These are phyloP conservation scores for Poecile atricapillus DNA, from an alignment of 2,113 vertebrate genomes.

Conservation along the genomic window DNA sequence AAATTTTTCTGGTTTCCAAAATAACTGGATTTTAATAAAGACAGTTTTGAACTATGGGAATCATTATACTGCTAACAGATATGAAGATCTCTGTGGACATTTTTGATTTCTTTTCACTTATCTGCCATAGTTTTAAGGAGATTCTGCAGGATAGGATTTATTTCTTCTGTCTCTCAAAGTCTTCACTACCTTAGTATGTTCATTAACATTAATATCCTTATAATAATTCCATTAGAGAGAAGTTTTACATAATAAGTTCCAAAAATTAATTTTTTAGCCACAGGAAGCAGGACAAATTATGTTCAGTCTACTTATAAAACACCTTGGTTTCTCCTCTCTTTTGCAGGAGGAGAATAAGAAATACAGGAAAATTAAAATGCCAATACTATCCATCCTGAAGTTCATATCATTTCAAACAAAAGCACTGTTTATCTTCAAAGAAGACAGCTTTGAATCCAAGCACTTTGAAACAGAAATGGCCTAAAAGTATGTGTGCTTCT, in stretches of 20 bases:
- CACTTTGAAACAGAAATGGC: slow-evolving; percentile 42
- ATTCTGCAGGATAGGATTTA: not conserved
- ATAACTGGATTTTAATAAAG: not conserved
- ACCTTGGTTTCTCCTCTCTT: not conserved
- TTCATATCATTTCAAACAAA: slow-evolving; percentile 22
- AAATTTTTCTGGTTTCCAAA: not conserved
- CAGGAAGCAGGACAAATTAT: not conserved
- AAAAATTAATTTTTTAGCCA: not conserved
- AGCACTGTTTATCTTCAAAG: slow-evolving; percentile 28
- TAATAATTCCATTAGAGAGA: not conserved
- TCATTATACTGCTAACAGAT: not conserved
- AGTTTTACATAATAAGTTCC: not conserved
- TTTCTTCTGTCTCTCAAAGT: not conserved
- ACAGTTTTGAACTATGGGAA: not conserved
- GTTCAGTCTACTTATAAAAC: not conserved
- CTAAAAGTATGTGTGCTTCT: slow-evolving; percentile 15
- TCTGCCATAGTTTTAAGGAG: not conserved
- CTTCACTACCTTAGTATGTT: not conserved
- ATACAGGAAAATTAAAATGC: not conserved
- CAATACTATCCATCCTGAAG: not conserved
- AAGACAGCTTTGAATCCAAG: not conserved
- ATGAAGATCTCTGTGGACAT: not conserved
- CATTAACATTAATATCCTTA: not conserved
- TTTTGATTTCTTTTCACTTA: not conserved
- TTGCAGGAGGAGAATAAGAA: not conserved